Evolutionary conservation across 1,140 invertebrate genomes (phyloP).

Genomic region (Micrasema longulum): DNA sequence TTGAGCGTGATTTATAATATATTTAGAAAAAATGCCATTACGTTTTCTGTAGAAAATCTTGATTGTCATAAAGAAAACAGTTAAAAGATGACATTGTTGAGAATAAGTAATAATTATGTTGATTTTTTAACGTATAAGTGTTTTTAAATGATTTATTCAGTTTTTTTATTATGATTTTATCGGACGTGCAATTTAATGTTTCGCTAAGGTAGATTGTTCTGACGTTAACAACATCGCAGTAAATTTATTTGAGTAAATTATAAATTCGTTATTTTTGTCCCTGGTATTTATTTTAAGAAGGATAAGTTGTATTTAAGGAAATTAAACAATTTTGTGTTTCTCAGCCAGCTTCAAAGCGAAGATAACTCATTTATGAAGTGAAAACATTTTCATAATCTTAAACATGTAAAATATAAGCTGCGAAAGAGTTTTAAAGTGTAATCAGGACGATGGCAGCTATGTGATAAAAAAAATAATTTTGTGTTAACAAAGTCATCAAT

Average conservation of each 20-base stretch:
- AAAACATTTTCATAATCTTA: background rate
- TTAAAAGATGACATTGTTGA: too few species aligned
- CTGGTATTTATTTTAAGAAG: constrained; percentile 5
- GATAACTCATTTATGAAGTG: constrained; percentile 7
- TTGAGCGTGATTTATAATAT: too few species aligned
- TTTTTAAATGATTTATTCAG: too few species aligned
- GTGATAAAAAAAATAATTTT: too few species aligned
- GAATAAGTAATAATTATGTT: too few species aligned
- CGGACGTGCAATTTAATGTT: background rate
- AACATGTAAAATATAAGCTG: background rate
- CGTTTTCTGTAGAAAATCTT: too few species aligned
- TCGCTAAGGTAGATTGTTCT: background rate
- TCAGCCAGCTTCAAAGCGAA: background rate
- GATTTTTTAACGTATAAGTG: too few species aligned
- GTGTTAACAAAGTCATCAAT: too few species aligned
- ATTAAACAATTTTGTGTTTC: constrained; percentile 17
- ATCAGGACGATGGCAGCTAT: background rate
- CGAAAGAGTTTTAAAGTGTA: background rate
- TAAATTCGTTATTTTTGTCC: background rate
- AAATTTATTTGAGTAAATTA: constrained; percentile 6
- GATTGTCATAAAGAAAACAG: too few species aligned
- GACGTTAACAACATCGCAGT: background rate
- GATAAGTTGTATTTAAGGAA: background rate
- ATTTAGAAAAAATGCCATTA: too few species aligned
- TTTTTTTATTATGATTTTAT: too few species aligned